Conservation (phyloP, 2,888 invertebrate species). For the Cosmia trapezina region DNA sequence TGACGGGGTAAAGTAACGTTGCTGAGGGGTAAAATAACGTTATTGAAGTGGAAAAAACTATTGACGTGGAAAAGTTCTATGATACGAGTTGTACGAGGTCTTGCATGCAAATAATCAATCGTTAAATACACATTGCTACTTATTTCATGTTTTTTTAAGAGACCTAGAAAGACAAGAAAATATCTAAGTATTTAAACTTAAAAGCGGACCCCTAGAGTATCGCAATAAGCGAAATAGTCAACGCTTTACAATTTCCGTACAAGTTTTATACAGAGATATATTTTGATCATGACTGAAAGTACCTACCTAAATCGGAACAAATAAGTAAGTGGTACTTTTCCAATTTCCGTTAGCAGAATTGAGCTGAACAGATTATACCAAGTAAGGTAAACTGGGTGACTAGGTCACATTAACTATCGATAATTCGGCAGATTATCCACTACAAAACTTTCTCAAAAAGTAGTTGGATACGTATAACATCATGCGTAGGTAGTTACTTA, state of each 20-base stretch:
- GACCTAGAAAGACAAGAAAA: not conserved
- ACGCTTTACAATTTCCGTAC: not conserved
- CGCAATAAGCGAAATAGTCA: not conserved
- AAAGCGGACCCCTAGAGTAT: not conserved
- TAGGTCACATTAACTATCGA: conserved; percentile 19
- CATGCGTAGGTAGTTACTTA: too few species aligned
- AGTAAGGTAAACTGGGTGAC: conserved; percentile 11
- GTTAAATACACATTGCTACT: not conserved
- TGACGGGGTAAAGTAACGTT: not conserved
- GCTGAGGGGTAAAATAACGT: not conserved
- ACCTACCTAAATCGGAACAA: not conserved
- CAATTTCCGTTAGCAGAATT: not conserved
- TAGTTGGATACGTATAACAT: too few species aligned
- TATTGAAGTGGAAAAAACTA: not conserved
- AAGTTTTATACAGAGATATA: not conserved
- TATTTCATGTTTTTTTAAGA: not conserved
- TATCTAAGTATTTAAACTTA: not conserved
- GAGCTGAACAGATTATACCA: not conserved
- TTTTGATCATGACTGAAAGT: not conserved
- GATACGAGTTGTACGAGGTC: not conserved
- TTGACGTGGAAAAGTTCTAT: not conserved
- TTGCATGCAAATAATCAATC: not conserved
- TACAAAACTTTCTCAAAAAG: conserved; percentile 31
- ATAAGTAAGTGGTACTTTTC: too few species aligned
- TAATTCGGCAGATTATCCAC: not conserved